Percentiles rank a stretch among this genome's conserved stretches.
Evolutionary conservation across 92 coral and sea anemone genomes (phyloP).

Genomic region (Parazoanthus darwini): DNA sequence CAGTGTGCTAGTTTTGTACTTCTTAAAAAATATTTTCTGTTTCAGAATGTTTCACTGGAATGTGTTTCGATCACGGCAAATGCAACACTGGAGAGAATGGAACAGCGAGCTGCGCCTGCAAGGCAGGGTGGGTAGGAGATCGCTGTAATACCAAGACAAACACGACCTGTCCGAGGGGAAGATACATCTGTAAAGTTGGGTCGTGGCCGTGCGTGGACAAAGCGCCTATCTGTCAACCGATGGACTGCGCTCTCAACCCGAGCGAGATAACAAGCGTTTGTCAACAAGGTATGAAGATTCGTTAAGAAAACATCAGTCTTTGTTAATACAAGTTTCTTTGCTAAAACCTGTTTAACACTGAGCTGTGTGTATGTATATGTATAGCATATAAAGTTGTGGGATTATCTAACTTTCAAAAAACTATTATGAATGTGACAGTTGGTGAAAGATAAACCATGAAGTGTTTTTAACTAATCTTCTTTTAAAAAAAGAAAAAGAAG

Average conservation of each 20-base stretch:
- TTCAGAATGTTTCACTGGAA: conserved; percentile 39
- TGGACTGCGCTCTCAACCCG: neutral
- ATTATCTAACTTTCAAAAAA: too few species aligned
- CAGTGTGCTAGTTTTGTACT: neutral
- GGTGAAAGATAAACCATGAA: too few species aligned
- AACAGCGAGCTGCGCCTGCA: conserved; percentile 33
- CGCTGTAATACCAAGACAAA: conserved; percentile 71
- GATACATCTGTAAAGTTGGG: conserved; percentile 62
- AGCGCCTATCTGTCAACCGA: conserved; percentile 45
- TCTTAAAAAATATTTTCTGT: neutral
- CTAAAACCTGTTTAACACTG: too few species aligned
- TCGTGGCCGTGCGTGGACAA: conserved; percentile 65
- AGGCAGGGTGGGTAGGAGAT: conserved; percentile 54
- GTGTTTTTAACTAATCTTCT: too few species aligned
- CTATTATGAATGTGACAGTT: too few species aligned
- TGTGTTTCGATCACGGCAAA: conserved; percentile 30
- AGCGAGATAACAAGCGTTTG: neutral
- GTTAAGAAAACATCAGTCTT: neutral
- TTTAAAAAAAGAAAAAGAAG: too few species aligned
- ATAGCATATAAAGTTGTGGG: too few species aligned
- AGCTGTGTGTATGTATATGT: too few species aligned
- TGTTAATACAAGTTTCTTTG: neutral
- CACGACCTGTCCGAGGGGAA: conserved; percentile 46
- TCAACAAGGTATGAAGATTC: neutral
- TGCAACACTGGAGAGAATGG: neutral